Base-by-base conservation (phyloP, 2,113 vertebrate species). In the Seriola aureovittata region DNA sequence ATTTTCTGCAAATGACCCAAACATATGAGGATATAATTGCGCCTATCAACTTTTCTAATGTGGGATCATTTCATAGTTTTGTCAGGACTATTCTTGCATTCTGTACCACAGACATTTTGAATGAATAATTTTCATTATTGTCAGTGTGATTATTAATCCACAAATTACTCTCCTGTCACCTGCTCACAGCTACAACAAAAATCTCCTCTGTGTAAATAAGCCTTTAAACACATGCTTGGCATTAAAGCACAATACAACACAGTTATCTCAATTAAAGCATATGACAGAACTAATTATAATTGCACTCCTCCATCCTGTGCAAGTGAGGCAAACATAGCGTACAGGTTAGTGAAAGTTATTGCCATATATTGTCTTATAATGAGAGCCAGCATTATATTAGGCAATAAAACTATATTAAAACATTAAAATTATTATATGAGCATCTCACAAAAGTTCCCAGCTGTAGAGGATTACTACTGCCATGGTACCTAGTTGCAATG, bases 361-460 rank as follows among this genome's bases (percentile, higher is more conserved):
- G 83, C 50, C 10, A 75, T 64, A 25, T 74, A 67, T 63, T 64
- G 55, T 72, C 32, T 79, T 64, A 64, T 71, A 84, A 81, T 86
- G 55, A 79, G 48, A 75, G 8, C 23, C 16, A 50, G 40, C 29
- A 60, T 78, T 52, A 63, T 25, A 59, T 60, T 23, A 59, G 25
- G 32, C 59, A 25, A 67, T 82, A 67, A 57, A 71, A 78, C 16
- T 23, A 13, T 42, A 78, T 75, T 69, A 63, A 74, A 85, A 85
- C 29, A 63, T 65, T 63, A 63, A 62, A 36, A 72, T 76, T 36
- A 72, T 76, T 68, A 63, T 63, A 69, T 52, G 59, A 54, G 59
- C 52, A 70, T 69, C 71, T 34, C 42, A 73, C 57, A 62, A 8
- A 59, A 9, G 65, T 44, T 69, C 19, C 23, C 48, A 76, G 63